These are phyloP conservation scores for Calephelis perditalis DNA, from an alignment of 2,888 invertebrate species.

Conservation along the genomic window DNA sequence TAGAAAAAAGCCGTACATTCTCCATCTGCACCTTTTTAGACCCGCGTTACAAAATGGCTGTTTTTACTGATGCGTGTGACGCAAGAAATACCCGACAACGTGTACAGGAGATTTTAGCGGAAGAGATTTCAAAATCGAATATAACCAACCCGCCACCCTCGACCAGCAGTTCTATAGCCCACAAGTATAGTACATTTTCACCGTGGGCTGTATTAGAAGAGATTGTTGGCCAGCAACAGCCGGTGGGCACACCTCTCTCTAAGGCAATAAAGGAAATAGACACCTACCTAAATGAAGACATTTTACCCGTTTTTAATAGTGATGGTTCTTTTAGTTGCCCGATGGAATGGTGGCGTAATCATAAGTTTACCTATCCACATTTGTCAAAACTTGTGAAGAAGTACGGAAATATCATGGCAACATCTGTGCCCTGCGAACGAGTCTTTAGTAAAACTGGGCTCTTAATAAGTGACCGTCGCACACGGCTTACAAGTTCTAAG, in stretches of 20 bases:
- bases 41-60: slow-evolving; percentile 27
- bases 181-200: background rate
- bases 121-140: background rate
- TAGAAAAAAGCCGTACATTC: slow-evolving; percentile 28
- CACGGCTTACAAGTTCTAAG: slow-evolving; percentile 21
- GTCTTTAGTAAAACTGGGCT: slow-evolving; percentile 29
- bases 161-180: too few relatives aligned
- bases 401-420: slow-evolving; percentile 28
- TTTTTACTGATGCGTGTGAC: slow-evolving; percentile 26
- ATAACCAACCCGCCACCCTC: too few relatives aligned
- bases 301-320: background rate
- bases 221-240: too few relatives aligned
- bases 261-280: slow-evolving; percentile 28
- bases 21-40: slow-evolving; percentile 28
- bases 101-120: slow-evolving; percentile 22
- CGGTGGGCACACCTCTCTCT: slow-evolving; percentile 7
- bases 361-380: slow-evolving; percentile 19
- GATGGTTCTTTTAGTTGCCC: slow-evolving; percentile 18
- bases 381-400: background rate
- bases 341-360: slow-evolving; percentile 29
- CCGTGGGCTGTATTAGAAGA: slow-evolving; percentile 21
- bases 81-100: slow-evolving; percentile 23
- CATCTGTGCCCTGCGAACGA: slow-evolving; percentile 32
- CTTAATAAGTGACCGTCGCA: slow-evolving; percentile 24
- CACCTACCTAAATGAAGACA: slow-evolving; percentile 27